These are phyloP conservation scores for Leucophenga montana DNA, from an alignment of 2,888 invertebrate genomes.

Conservation along the genomic window DNA sequence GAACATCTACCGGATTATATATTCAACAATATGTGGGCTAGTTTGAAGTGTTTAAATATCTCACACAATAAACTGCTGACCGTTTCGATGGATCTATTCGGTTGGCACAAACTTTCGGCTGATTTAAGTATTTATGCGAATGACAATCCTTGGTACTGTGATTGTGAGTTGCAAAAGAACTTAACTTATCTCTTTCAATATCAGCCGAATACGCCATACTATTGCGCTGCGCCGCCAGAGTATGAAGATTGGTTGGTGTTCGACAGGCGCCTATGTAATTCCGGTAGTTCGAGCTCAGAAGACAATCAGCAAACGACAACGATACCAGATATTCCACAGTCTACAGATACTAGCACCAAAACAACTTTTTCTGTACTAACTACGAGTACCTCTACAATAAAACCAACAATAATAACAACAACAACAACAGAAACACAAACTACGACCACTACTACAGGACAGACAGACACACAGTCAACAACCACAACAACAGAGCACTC, in stretches of 20 bases:
- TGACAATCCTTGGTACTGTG: constrained; percentile 61
- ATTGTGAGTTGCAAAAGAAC: constrained; percentile 51
- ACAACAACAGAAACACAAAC: background rate
- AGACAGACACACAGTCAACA: background rate
- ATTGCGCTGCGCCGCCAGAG: constrained; percentile 48
- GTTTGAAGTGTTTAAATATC: constrained; percentile 56
- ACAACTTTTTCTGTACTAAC: too few relatives aligned
- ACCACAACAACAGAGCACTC: background rate
- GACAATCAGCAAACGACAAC: background rate
- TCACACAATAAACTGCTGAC: constrained; percentile 58
- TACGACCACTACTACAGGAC: background rate
- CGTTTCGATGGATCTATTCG: constrained; percentile 54
- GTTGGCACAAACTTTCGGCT: constrained; percentile 39
- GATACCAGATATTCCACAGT: background rate
- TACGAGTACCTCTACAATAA: background rate
- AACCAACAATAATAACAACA: background rate
- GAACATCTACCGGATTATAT: constrained; percentile 51
- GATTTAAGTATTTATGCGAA: constrained; percentile 46
- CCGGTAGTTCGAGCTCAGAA: background rate
- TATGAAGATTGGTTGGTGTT: constrained; percentile 43
- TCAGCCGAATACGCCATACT: constrained; percentile 32
- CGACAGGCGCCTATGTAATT: constrained; percentile 44
- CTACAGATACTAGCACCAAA: background rate
- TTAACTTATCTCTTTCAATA: constrained; percentile 47
- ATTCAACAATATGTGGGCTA: constrained; percentile 49